Percentiles rank a stretch among this genome's conserved stretches.
These are phyloP conservation scores for Cirrhinus molitorella DNA, from an alignment of 2,797 vertebrate species.

Conservation along the genomic window DNA sequence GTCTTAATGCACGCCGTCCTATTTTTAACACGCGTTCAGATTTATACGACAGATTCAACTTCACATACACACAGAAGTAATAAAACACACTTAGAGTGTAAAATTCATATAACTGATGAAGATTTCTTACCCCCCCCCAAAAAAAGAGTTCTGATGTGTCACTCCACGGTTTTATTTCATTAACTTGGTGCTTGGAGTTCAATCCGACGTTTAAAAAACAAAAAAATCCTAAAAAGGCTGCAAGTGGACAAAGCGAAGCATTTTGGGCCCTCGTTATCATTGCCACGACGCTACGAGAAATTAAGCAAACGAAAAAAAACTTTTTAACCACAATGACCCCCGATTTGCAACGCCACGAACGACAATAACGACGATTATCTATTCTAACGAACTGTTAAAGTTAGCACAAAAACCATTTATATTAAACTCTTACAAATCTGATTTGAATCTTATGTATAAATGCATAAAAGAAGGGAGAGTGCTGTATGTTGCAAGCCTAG, in stretches of 20 bases:
- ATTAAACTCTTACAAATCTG: conserved; percentile 89
- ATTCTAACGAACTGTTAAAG: conserved; percentile 75
- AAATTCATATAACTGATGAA: conserved; percentile 73
- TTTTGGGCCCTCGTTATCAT: conserved; percentile 62
- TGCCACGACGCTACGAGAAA: conserved; percentile 73
- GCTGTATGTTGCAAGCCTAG: conserved; percentile 78
- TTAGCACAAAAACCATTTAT: conserved; percentile 80
- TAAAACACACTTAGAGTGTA: conserved; percentile 72
- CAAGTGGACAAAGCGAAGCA: conserved; percentile 63
- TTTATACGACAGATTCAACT: conserved; percentile 64
- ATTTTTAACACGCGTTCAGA: conserved; percentile 50
- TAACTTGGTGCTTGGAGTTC: no score
- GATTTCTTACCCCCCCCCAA: conserved; percentile 49
- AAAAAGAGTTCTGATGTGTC: conserved; percentile 52
- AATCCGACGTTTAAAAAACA: no score
- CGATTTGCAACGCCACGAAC: conserved; percentile 69
- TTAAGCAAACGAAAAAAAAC: conserved; percentile 49
- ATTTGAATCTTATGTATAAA: conserved; percentile 84
- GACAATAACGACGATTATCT: conserved; percentile 70
- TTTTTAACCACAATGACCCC: conserved; percentile 68
- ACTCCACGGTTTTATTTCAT: conserved; percentile 41
- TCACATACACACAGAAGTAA: conserved; percentile 69
- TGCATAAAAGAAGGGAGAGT: conserved; percentile 85
- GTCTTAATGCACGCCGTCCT: conserved; percentile 72
- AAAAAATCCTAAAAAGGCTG: no score